phyloP scores from a whole-genome alignment of 2,797 vertebrate species.

The Melanotaenia maccullochi region DNA sequence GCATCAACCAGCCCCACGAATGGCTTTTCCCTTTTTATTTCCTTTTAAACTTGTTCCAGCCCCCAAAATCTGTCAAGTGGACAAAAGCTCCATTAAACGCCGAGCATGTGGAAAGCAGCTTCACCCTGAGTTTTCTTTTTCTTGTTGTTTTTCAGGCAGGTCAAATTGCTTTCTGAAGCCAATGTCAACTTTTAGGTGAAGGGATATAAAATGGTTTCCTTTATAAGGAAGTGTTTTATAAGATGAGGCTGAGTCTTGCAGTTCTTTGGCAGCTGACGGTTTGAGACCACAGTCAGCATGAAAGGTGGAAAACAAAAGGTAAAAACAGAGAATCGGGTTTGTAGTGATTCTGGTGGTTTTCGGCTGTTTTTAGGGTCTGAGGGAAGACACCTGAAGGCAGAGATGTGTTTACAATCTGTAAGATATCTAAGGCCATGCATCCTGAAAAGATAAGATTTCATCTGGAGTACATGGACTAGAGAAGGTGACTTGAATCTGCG shows the following conservation, averaged over 20 bases:
- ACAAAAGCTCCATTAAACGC: slow-evolving; percentile 21
- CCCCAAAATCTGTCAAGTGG: slow-evolving; percentile 12
- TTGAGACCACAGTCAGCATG: background rate
- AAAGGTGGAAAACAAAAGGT: background rate
- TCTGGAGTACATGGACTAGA: too few relatives aligned
- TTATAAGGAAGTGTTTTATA: background rate
- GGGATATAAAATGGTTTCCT: background rate
- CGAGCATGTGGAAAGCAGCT: background rate
- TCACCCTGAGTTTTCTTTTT: background rate
- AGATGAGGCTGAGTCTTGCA: background rate
- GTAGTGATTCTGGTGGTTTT: background rate
- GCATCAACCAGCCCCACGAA: background rate
- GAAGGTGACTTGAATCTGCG: too few relatives aligned
- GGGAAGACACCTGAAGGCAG: too few relatives aligned
- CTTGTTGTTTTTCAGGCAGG: slow-evolving; percentile 5
- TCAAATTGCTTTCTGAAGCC: slow-evolving; percentile 1
- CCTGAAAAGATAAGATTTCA: too few relatives aligned
- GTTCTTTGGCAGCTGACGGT: background rate
- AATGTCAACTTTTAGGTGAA: background rate
- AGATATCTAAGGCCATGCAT: too few relatives aligned
- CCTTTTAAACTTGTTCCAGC: background rate
- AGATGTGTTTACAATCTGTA: too few relatives aligned
- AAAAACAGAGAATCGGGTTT: background rate
- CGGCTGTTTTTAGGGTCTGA: too few relatives aligned
- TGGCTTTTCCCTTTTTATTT: background rate